Conservation (phyloP, 1,140 invertebrate genomes). For the Bombus superbus region DNA sequence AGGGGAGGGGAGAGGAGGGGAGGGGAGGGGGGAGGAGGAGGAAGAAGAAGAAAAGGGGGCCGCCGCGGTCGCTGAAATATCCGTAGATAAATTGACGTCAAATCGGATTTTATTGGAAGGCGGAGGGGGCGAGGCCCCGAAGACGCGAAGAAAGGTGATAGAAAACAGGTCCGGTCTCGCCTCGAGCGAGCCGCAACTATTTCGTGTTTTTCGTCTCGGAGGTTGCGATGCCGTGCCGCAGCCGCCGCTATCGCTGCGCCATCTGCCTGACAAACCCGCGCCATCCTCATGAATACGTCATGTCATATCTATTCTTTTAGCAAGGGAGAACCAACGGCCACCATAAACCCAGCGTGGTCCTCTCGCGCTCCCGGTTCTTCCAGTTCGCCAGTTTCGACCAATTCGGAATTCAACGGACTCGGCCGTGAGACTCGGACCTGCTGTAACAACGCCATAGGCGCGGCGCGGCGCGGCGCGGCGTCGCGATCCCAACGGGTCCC, state of each 20-base stretch:
- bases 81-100: slow-evolving; percentile 80
- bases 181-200: slow-evolving; percentile 79
- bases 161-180: slow-evolving; percentile 81
- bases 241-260: slow-evolving; percentile 72
- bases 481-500: slow-evolving; percentile 16
- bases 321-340: slow-evolving; percentile 28
- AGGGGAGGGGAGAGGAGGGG: neutral
- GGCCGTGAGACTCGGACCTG: slow-evolving; percentile 51
- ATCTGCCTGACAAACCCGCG: slow-evolving; percentile 76
- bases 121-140: slow-evolving; percentile 24
- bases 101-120: slow-evolving; percentile 79
- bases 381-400: slow-evolving; percentile 44
- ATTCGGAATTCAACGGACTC: slow-evolving; percentile 39
- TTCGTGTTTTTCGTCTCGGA: slow-evolving; percentile 77
- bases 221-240: slow-evolving; percentile 57
- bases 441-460: slow-evolving; percentile 45
- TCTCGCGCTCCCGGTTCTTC: slow-evolving; percentile 34
- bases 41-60: slow-evolving; percentile 40
- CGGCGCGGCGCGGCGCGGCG: slow-evolving; percentile 1
- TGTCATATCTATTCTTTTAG: slow-evolving; percentile 78
- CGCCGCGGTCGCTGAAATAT: slow-evolving; percentile 69
- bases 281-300: slow-evolving; percentile 79
- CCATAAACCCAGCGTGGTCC: slow-evolving; percentile 61
- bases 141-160: slow-evolving; percentile 79
- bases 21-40: slow-evolving; percentile 29